phyloP scores from a whole-genome alignment of 2,113 vertebrate species.

The Sialia sialis region DNA sequence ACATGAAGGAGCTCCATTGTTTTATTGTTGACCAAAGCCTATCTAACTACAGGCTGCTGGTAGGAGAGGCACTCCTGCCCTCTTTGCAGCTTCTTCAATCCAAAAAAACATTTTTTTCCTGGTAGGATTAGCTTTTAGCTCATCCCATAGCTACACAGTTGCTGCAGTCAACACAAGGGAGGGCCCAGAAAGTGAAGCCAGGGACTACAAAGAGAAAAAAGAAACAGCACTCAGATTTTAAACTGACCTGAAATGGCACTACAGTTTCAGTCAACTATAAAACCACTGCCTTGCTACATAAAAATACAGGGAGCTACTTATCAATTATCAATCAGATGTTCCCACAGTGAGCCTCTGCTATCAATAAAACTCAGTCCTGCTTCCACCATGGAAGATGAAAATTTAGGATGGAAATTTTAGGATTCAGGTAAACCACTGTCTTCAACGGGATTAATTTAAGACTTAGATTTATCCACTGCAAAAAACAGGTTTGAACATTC shows the following conservation, averaged over 20 bases:
- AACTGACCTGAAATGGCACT: not conserved
- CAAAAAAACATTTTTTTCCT: not conserved
- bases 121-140: not conserved
- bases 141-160: not conserved
- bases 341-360: not conserved
- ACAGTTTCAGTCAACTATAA: not conserved
- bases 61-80: not conserved
- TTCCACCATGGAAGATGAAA: too few species aligned
- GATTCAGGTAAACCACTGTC: not conserved
- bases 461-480: not conserved
- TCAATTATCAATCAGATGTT: not conserved
- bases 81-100: not conserved
- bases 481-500: not conserved
- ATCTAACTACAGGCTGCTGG: constrained; percentile 4
- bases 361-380: not conserved
- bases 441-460: not conserved
- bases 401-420: not conserved
- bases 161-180: not conserved
- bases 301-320: not conserved
- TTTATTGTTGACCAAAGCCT: constrained; percentile 8
- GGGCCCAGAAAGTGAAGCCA: not conserved
- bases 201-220: not conserved
- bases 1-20: constrained; percentile 13
- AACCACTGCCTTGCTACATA: not conserved
- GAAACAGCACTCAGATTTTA: not conserved